Conservation (phyloP, 2,113 vertebrate species). For the Phrynosoma blainvillii region DNA sequence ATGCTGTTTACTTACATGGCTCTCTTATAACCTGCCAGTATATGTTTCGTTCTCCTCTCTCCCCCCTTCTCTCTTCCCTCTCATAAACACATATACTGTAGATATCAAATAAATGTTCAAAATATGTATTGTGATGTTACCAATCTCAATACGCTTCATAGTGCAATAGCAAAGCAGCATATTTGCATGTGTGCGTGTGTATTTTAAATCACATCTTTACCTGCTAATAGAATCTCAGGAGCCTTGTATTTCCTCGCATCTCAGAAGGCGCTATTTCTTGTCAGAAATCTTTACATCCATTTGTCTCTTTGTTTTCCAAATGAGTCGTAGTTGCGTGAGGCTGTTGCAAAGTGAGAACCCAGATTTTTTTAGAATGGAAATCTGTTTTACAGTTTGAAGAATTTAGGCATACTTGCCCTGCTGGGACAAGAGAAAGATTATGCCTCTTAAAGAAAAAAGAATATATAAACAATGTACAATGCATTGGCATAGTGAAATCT, state of each 20-base stretch:
- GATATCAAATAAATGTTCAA: constrained; percentile 11
- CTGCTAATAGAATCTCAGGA: background rate
- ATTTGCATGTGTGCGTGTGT: constrained; percentile 3
- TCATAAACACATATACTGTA: background rate
- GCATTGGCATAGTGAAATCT: background rate
- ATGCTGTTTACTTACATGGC: constrained; percentile 49
- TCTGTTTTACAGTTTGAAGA: constrained; percentile 7
- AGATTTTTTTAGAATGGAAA: constrained; percentile 19
- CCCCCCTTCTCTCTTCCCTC: background rate
- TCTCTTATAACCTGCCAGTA: constrained; percentile 48
- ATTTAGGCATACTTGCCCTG: background rate
- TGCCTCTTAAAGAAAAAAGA: constrained; percentile 9
- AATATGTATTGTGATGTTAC: background rate
- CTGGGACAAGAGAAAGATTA: background rate
- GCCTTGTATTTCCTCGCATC: background rate
- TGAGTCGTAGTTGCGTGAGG: background rate
- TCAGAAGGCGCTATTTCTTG: constrained; percentile 30
- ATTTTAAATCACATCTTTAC: background rate
- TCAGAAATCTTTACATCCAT: constrained; percentile 44
- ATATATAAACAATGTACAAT: constrained; percentile 27
- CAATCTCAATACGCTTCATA: background rate
- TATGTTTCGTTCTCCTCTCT: constrained; percentile 36
- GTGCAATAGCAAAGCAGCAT: constrained; percentile 16
- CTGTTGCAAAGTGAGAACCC: constrained; percentile 23
- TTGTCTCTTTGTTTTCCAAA: constrained; percentile 30